phyloP scores from a whole-genome alignment of 2,113 vertebrate genomes.

The Nothobranchius furzeri region DNA sequence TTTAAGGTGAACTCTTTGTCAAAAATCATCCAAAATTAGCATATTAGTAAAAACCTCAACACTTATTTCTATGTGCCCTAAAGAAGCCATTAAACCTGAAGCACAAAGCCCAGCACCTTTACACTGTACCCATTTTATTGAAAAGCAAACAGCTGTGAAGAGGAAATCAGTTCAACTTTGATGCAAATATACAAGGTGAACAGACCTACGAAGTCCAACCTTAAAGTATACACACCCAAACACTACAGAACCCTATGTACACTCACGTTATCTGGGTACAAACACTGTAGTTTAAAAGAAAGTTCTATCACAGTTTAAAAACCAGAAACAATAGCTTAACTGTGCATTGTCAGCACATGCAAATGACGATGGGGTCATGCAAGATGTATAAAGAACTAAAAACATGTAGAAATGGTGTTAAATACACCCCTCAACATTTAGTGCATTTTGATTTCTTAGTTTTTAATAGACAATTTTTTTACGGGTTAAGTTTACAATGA shows the following conservation, averaged over 20 bases:
- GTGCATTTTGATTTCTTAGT: slow-evolving; percentile 10
- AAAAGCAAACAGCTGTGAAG: slow-evolving; percentile 70
- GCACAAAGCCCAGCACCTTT: slow-evolving; percentile 11
- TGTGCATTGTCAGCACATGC: slow-evolving; percentile 67
- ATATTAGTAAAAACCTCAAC: too few relatives aligned
- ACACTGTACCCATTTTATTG: slow-evolving; percentile 66
- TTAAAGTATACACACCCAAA: slow-evolving; percentile 70
- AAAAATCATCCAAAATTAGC: too few relatives aligned
- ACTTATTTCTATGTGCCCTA: too few relatives aligned
- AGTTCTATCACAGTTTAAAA: slow-evolving; percentile 42
- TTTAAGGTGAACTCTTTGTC: too few relatives aligned
- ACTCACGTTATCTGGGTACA: slow-evolving; percentile 59
- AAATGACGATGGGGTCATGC: slow-evolving; percentile 58
- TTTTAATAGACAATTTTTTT: not conserved
- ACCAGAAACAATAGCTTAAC: slow-evolving; percentile 54
- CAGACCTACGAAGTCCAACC: slow-evolving; percentile 68
- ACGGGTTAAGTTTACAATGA: not conserved
- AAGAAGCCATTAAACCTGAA: not conserved
- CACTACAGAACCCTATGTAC: slow-evolving; percentile 63
- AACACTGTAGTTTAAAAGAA: slow-evolving; percentile 59
- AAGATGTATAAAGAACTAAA: slow-evolving; percentile 46
- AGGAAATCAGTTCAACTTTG: slow-evolving; percentile 61
- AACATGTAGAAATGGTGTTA: slow-evolving; percentile 19
- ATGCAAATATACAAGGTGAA: slow-evolving; percentile 78
- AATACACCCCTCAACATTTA: slow-evolving; percentile 35